Evolutionary conservation across 2,113 vertebrate genomes (phyloP).

Genomic region (Sardina pilchardus): DNA sequence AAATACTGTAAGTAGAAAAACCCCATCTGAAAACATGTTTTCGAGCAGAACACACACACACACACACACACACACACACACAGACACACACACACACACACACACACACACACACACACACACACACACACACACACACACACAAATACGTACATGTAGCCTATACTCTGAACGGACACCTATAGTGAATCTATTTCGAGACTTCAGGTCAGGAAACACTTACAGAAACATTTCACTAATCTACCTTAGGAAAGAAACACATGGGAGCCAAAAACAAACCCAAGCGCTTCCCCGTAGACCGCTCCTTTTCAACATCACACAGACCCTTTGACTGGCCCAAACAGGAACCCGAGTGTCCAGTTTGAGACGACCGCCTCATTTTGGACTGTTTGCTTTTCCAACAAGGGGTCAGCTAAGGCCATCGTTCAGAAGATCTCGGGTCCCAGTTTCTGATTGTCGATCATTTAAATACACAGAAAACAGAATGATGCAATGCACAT

Average conservation of each 20-base stretch:
- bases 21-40: too few species aligned
- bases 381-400: neutral
- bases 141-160: neutral
- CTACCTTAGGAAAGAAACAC: constrained; percentile 50
- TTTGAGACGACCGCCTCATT: neutral
- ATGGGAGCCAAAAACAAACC: constrained; percentile 46
- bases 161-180: neutral
- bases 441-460: neutral
- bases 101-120: neutral
- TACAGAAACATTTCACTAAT: constrained; percentile 53
- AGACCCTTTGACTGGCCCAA: too few species aligned
- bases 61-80: too few species aligned
- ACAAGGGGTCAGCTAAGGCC: neutral
- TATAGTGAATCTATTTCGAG: constrained; percentile 19
- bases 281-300: constrained; percentile 39
- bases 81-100: too few species aligned
- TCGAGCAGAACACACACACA: too few species aligned
- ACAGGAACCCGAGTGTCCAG: neutral
- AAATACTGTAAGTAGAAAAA: neutral
- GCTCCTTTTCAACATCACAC: too few species aligned
- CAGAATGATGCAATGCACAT: neutral
- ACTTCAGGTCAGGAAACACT: constrained; percentile 47
- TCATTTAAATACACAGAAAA: neutral
- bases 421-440: neutral
- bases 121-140: too few species aligned